Conservation (phyloP, 2,113 vertebrate genomes). For the Choloepus hoffmanni region DNA sequence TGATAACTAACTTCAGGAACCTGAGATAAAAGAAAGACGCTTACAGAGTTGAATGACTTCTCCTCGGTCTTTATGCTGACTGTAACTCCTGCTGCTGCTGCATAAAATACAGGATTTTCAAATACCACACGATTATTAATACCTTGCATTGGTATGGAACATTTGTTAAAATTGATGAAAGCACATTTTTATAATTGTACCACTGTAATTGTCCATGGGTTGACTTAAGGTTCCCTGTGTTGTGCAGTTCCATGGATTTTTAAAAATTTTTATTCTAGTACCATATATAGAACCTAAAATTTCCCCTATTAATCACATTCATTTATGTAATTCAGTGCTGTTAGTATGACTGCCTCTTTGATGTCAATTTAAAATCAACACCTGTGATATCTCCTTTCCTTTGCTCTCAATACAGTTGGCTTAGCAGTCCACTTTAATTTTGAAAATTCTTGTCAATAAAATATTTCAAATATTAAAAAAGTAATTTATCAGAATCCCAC, state of each 20-base stretch:
- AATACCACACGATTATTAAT: no score
- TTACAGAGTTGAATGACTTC: neutral
- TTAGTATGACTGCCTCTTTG: neutral
- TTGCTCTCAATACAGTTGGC: neutral
- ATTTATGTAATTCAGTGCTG: no score
- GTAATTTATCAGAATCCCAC: neutral
- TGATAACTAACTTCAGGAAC: neutral
- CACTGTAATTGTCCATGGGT: no score
- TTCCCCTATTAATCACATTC: no score
- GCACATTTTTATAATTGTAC: no score
- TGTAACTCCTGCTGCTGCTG: neutral
- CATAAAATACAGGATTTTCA: no score
- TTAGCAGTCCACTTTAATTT: slow-evolving; percentile 20
- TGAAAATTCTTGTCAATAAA: neutral
- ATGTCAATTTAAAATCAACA: neutral
- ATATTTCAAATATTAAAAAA: slow-evolving; percentile 31
- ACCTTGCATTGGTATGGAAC: no score
- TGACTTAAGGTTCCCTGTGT: no score
- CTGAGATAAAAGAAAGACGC: neutral
- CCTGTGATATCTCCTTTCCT: neutral
- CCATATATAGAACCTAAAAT: no score
- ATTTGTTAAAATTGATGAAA: no score
- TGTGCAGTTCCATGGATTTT: no score
- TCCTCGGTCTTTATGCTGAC: neutral
- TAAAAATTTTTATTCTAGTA: no score